phyloP scores from a whole-genome alignment of 2,113 vertebrate genomes.

The Podarcis raffonei region DNA sequence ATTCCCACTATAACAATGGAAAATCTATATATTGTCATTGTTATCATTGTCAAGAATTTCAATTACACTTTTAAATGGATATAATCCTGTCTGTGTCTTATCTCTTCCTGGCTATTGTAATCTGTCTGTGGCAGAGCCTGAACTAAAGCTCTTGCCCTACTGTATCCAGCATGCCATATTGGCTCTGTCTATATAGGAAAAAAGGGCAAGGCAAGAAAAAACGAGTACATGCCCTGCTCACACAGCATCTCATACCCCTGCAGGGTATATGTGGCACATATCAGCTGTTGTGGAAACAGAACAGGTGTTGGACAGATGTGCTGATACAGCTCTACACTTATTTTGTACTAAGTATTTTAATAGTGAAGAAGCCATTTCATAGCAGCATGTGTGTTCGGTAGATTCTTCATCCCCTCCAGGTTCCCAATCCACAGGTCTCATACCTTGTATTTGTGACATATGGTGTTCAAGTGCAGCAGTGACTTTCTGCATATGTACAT shows the following conservation, averaged over 20 bases:
- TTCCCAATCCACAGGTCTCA: not conserved
- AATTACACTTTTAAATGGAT: not conserved
- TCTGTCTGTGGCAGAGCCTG: no score
- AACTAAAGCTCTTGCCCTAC: not conserved
- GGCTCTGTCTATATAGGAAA: not conserved
- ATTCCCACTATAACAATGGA: not conserved
- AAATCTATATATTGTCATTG: not conserved
- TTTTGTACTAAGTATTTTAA: not conserved
- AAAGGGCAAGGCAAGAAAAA: not conserved
- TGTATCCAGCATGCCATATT: not conserved
- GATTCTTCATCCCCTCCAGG: not conserved
- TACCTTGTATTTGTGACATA: not conserved
- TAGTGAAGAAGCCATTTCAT: not conserved
- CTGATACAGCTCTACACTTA: not conserved
- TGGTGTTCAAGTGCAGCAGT: not conserved
- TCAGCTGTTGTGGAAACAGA: not conserved
- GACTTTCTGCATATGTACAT: not conserved
- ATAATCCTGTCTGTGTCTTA: not conserved
- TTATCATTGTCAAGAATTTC: not conserved
- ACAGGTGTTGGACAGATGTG: constrained; percentile 15
- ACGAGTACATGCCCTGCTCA: not conserved
- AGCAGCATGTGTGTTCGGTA: not conserved
- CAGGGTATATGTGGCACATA: not conserved
- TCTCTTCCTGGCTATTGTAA: not conserved
- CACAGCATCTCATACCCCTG: not conserved